Conservation (phyloP, 2,113 vertebrate genomes). For the Scytalopus superciliaris region DNA sequence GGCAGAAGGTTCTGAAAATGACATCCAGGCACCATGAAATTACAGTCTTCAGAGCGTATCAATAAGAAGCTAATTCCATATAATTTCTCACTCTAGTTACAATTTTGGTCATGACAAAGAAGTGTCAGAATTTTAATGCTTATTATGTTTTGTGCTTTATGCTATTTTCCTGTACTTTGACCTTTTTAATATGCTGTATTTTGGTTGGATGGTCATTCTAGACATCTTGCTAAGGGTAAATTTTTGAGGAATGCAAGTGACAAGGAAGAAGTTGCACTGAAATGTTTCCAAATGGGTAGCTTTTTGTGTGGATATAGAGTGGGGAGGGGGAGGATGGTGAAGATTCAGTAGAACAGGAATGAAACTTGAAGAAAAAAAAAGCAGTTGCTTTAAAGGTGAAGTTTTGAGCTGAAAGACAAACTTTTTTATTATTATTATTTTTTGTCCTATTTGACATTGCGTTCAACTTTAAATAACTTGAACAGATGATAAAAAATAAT, state of each 20-base stretch:
- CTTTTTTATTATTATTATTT: not conserved
- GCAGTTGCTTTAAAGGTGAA: not conserved
- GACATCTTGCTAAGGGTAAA: not conserved
- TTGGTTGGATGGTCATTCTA: not conserved
- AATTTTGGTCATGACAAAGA: slow-evolving; percentile 35
- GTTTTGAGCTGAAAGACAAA: not conserved
- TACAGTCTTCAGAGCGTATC: slow-evolving; percentile 51
- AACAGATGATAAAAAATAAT: not conserved
- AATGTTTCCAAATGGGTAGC: not conserved
- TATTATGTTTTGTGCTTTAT: slow-evolving; percentile 18
- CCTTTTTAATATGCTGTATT: not conserved
- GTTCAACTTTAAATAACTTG: not conserved
- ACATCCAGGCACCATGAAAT: slow-evolving; percentile 60
- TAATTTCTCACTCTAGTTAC: slow-evolving; percentile 49
- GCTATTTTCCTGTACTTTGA: not conserved
- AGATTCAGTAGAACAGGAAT: not conserved
- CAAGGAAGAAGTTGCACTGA: not conserved
- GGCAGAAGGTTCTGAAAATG: slow-evolving; percentile 39
- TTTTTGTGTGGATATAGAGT: not conserved
- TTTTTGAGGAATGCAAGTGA: not conserved
- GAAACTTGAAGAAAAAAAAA: not conserved
- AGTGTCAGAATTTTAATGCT: slow-evolving; percentile 22
- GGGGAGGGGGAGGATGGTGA: not conserved
- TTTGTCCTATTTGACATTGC: not conserved
- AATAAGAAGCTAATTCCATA: slow-evolving; percentile 47